Evolutionary conservation across 2,113 vertebrate species (phyloP).

Genomic region (Mormyrus lacerda): DNA sequence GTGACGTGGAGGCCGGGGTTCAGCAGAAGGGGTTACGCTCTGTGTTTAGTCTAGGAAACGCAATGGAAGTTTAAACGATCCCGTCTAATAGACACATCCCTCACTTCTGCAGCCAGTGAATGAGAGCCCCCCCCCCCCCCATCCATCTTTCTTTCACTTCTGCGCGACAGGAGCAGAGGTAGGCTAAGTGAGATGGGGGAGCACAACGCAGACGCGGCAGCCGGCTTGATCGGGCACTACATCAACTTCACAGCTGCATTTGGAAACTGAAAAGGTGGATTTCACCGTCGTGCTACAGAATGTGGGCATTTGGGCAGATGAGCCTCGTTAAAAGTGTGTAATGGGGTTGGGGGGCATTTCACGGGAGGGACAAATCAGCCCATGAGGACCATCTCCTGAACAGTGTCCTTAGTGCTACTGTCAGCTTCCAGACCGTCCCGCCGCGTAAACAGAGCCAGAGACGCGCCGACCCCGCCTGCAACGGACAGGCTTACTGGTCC

Average conservation of each 20-base stretch:
- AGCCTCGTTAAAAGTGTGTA: neutral
- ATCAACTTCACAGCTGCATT: neutral
- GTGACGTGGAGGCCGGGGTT: neutral
- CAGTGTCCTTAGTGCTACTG: neutral
- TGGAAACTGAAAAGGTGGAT: neutral
- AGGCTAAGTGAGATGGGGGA: neutral
- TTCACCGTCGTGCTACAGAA: neutral
- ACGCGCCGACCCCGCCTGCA: neutral
- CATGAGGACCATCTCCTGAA: neutral
- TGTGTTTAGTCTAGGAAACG: neutral
- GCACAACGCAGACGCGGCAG: neutral
- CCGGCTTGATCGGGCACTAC: neutral
- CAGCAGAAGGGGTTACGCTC: neutral
- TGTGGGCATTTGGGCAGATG: neutral
- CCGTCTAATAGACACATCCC: neutral
- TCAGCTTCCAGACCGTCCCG: neutral
- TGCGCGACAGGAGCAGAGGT: neutral
- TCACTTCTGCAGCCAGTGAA: neutral
- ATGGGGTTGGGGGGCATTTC: neutral
- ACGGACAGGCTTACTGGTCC: neutral
- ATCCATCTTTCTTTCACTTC: constrained; percentile 2
- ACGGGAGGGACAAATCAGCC: neutral
- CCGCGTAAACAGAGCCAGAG: neutral
- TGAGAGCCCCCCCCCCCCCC: neutral
- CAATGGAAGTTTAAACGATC: neutral